phyloP scores from a whole-genome alignment of 2,888 invertebrate genomes.

The Girardia tigrina region DNA sequence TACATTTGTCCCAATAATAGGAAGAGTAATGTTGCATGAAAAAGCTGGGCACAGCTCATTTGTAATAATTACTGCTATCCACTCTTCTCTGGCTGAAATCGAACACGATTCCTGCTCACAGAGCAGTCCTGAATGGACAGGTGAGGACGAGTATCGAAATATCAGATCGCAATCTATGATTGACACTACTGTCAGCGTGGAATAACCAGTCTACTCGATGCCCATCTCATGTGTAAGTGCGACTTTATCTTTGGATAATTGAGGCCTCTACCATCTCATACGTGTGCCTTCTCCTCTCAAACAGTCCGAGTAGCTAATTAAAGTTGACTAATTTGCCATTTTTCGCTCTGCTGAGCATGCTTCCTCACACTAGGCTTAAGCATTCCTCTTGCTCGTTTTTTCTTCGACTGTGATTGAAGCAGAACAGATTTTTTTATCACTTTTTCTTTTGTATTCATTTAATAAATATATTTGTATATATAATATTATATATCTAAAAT shows the following conservation, averaged over 20 bases:
- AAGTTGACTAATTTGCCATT: slow-evolving; percentile 23
- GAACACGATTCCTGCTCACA: slow-evolving; percentile 20
- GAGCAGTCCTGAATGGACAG: slow-evolving; percentile 16
- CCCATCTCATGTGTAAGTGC: slow-evolving; percentile 11
- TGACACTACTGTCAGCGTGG: slow-evolving; percentile 23
- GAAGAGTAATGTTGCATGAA: slow-evolving; percentile 23
- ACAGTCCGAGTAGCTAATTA: slow-evolving; percentile 23
- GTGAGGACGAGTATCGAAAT: slow-evolving; percentile 23
- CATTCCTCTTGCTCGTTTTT: background rate
- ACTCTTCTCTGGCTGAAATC: slow-evolving; percentile 23
- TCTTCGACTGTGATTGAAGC: slow-evolving; percentile 14
- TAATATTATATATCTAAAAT: too few species aligned
- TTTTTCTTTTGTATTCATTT: slow-evolving; percentile 17
- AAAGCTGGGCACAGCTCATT: slow-evolving; percentile 23
- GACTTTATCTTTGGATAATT: slow-evolving; percentile 23
- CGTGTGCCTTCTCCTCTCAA: slow-evolving; percentile 10
- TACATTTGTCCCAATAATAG: slow-evolving; percentile 23
- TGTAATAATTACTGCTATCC: slow-evolving; percentile 23
- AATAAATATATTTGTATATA: too few species aligned
- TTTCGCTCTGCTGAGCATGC: slow-evolving; percentile 23
- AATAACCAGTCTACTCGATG: slow-evolving; percentile 17
- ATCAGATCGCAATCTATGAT: slow-evolving; percentile 23
- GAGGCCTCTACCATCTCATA: slow-evolving; percentile 19
- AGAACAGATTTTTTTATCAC: slow-evolving; percentile 10
- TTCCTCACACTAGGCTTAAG: slow-evolving; percentile 23